These are phyloP conservation scores for Sceliomorpha sp. DNA, from an alignment of 2,888 invertebrate genomes.

Conservation along the genomic window DNA sequence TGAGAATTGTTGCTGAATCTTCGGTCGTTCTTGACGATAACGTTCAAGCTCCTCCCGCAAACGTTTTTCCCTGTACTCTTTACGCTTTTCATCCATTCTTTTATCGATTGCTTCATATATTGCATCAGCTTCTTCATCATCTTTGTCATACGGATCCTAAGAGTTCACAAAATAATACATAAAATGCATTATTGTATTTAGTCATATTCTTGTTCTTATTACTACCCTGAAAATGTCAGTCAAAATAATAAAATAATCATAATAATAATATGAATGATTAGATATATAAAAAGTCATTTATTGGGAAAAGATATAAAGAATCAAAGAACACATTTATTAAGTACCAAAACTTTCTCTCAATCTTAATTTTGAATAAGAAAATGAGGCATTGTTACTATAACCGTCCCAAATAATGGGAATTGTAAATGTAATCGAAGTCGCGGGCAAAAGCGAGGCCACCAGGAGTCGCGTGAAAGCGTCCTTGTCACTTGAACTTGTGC, in stretches of 20 bases:
- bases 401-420: slow-evolving; percentile 25
- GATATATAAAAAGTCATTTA: too few species aligned
- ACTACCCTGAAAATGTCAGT: too few species aligned
- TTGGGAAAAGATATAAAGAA: too few species aligned
- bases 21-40: slow-evolving; percentile 98
- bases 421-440: slow-evolving; percentile 35
- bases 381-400: too few species aligned
- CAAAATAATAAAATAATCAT: too few species aligned
- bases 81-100: slow-evolving; percentile 99
- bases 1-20: slow-evolving; percentile 99
- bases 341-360: too few species aligned
- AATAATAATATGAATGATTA: too few species aligned
- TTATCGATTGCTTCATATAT: slow-evolving; percentile 99
- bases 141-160: slow-evolving; percentile 99
- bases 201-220: too few species aligned
- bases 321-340: too few species aligned
- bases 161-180: slow-evolving; percentile 32
- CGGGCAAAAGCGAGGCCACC: slow-evolving; percentile 22
- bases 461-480: slow-evolving; percentile 70
- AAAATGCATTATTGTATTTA: too few species aligned
- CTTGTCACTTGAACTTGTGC: slow-evolving; percentile 76
- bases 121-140: slow-evolving; percentile 99
- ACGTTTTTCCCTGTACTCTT: slow-evolving; percentile 95
- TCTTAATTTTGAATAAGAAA: too few species aligned
- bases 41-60: slow-evolving; percentile 96